These are phyloP conservation scores for Australoheros facetus DNA, from an alignment of 2,797 vertebrate species.

Conservation along the genomic window DNA sequence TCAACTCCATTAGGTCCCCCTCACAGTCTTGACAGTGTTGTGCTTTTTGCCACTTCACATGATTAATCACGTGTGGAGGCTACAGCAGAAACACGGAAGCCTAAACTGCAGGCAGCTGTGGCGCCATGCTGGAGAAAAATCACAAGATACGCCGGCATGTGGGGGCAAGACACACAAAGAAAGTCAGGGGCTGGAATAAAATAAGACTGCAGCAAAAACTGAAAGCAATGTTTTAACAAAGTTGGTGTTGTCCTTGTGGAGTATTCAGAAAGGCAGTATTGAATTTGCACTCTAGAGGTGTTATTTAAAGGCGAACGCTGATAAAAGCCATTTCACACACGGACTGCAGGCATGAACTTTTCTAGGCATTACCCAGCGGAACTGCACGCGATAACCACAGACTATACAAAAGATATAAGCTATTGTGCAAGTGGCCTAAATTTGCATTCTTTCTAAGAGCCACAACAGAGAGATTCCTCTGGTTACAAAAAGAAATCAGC, in stretches of 20 bases:
- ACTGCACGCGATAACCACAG: not conserved
- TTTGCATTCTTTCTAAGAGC: not conserved
- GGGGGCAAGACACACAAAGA: slow-evolving; percentile 21
- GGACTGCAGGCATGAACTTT: not conserved
- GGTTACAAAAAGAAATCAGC: rapidly evolving
- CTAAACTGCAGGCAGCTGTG: slow-evolving; percentile 56
- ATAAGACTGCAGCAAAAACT: slow-evolving; percentile 20
- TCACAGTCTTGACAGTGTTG: slow-evolving; percentile 69
- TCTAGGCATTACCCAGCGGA: not conserved
- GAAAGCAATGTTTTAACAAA: slow-evolving; percentile 25
- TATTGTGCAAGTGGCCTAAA: not conserved
- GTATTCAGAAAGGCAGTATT: slow-evolving; percentile 7
- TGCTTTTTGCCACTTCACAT: slow-evolving; percentile 75
- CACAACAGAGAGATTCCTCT: not conserved
- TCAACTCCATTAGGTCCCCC: slow-evolving; percentile 75
- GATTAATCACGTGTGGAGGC: slow-evolving; percentile 76
- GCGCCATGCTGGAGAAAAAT: slow-evolving; percentile 44
- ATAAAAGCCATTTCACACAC: not conserved
- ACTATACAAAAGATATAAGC: not conserved
- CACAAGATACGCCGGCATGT: slow-evolving; percentile 35
- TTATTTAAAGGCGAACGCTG: not conserved
- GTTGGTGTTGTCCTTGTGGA: not conserved
- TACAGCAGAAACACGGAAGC: slow-evolving; percentile 53
- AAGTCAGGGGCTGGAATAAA: slow-evolving; percentile 27
- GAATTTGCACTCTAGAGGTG: not conserved